Base-by-base conservation (phyloP, 2,797 vertebrate species). In the Limosa lapponica region DNA sequence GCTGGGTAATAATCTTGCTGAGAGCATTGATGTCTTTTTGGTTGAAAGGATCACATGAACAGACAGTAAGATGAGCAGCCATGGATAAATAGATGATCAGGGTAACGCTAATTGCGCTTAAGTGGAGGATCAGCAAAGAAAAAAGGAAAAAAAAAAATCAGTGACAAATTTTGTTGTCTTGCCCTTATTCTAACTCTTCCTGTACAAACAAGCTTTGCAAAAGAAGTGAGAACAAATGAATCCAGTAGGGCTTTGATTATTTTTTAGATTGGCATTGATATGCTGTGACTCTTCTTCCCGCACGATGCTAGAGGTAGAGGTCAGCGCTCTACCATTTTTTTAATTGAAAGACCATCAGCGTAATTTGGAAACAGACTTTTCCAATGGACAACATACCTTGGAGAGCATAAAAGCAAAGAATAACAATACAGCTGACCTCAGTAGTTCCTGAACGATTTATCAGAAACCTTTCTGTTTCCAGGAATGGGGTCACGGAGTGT, bases 331-430 rank as follows among this genome's bases (percentile, higher is more conserved):
- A 32, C 15, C 4, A 13, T 43, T 71, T 55, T 80, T 78, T 91
- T 65, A 74, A 87, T 86, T 82, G 70, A 62, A 93, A 71, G 32
- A 58, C 34, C 24, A 62, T 89, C 39, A 84, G 4, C 58, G 54
- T 89, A 83, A 94, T 93, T 84, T 90, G 39, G 48, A 75, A 75
- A 46, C 12, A 93, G 94, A 96, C 58, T 95, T 97, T 96, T 95
- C 94, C 81, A 93, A 93, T 86, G 51, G 94, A 89, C 83, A 96
- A 61, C 83, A 93, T 94, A 52, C 73, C 82, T 77, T 95, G 79
- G 70, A 91, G 89, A 95, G 77, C 89, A 90, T 95, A 95, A 96
- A 97, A 94, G 87, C 69, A 89, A 93, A 64, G 74, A 95, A 95
- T 73, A 82, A 71, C 66, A 91, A 67, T 81, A 57, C 41, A 88